Base-by-base conservation (phyloP, 2,888 invertebrate species). In the Orthosia gracilis region DNA sequence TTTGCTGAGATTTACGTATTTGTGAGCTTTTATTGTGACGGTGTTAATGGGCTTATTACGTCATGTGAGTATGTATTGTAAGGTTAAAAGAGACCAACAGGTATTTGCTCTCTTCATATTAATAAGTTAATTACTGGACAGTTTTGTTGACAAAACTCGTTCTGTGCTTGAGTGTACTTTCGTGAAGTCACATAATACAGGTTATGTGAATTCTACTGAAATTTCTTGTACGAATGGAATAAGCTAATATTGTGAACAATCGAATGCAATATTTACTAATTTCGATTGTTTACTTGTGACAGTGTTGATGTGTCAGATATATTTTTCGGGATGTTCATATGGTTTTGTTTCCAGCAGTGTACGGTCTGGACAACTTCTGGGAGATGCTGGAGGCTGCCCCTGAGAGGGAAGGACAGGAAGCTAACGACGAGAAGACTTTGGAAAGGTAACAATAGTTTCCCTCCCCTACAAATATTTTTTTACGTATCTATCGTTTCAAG, bases 291-390 rank as follows among this genome's bases (percentile, higher is more conserved):
- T 61, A 76, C 65, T 65, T 70, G 67, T 64, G 12, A 31, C 54
- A 50, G 58, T 66, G 47, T 69, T 49, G 47, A 13, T 80, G 69
- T 83, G 23, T 2, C 11, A 23, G n/a, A 55, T 65, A 13, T 59
- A 11, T 26, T 2, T 23, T 65, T 65, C 45, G 3, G 3, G n/a
- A 7, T 47, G 18, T 57, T 85, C 50, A 85, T 69, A 47, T 69
- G 4, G 3, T 55, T 49, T 52, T 76, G 13, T 71, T 83, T 85
- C 89, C 89, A 66, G 62, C 93, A 96, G 96, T 94, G 72, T 93
- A 94, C 83, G 94, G 94, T n/a, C 84, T 95, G 91, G 96, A 96
- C 82, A 96, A 96, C 89, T 95, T 96, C 88, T 94, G 96, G 95
- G 96, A 96, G 73, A 92, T 92, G 85, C 89, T 96, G 58, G 96